Percentiles rank a stretch among this genome's conserved stretches.
These are phyloP conservation scores for Drosophila diplacantha DNA, from an alignment of 2,888 invertebrate species.

Conservation along the genomic window DNA sequence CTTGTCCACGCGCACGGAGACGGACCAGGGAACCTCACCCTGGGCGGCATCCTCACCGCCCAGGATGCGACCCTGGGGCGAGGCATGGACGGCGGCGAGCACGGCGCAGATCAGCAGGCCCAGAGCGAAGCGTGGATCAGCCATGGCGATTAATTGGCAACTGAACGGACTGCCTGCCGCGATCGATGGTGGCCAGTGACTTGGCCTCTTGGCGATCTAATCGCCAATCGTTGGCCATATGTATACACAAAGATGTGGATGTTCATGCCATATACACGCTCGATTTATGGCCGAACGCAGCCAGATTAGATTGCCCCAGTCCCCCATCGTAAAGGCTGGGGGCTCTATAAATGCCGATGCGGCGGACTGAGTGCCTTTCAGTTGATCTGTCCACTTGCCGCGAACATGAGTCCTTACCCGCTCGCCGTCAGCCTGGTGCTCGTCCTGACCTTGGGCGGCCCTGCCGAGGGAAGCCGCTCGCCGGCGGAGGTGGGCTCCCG, in stretches of 20 bases:
- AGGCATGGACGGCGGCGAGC: conserved; percentile 9
- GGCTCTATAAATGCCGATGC: conserved; percentile 46
- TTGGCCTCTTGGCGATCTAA: conserved; percentile 28
- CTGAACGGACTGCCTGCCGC: conserved; percentile 21
- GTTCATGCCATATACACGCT: background rate
- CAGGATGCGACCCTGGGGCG: conserved; percentile 59
- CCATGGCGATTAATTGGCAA: conserved; percentile 50
- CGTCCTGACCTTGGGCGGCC: conserved; percentile 28
- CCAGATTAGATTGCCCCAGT: conserved; percentile 49
- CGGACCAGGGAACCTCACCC: conserved; percentile 75
- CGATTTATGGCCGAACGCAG: conserved; percentile 16
- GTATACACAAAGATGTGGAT: conserved; percentile 1
- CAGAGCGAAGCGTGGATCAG: conserved; percentile 54
- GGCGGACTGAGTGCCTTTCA: conserved; percentile 11
- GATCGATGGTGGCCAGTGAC: conserved; percentile 13
- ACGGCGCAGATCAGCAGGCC: conserved; percentile 23
- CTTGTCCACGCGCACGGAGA: conserved; percentile 69
- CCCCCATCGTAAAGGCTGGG: conserved; percentile 34
- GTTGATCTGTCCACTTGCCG: background rate
- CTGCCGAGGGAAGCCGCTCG: conserved; percentile 60
- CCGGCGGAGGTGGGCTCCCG: conserved; percentile 71
- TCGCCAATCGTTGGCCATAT: conserved; percentile 6
- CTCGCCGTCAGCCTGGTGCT: conserved; percentile 2
- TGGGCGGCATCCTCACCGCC: conserved; percentile 72
- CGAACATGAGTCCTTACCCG: conserved; percentile 16